Conservation (phyloP, 2,113 vertebrate genomes). For the Paramormyrops kingsleyae region DNA sequence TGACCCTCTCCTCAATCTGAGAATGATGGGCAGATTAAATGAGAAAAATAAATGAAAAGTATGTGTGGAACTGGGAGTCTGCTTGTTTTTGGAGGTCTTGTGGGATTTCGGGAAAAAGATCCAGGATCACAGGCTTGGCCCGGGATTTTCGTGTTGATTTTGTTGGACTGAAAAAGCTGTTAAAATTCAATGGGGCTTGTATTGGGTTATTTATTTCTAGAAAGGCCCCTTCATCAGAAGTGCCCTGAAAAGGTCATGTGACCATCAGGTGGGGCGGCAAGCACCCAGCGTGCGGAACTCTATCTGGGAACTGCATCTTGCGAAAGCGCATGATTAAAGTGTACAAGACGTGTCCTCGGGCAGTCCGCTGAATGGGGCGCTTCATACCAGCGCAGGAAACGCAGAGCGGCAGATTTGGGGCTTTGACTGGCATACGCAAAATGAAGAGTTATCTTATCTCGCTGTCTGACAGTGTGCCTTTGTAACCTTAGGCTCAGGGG, state of each 20-base stretch:
- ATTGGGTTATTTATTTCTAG: conserved; percentile 3
- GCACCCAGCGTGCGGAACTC: background rate
- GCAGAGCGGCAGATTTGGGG: background rate
- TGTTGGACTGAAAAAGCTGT: background rate
- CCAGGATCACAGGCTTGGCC: background rate
- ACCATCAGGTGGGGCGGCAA: background rate
- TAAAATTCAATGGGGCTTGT: background rate
- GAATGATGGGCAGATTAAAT: background rate
- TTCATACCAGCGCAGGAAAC: background rate
- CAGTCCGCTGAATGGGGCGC: conserved; percentile 10
- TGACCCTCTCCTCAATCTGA: background rate
- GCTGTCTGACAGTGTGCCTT: background rate
- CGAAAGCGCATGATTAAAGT: conserved; percentile 11
- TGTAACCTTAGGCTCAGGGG: background rate
- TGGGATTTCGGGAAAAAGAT: background rate
- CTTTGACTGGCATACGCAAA: background rate
- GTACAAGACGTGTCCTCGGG: background rate
- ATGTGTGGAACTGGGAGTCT: background rate
- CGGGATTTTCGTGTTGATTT: background rate
- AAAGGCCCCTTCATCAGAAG: background rate
- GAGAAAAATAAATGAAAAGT: background rate
- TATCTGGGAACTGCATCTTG: conserved; percentile 14
- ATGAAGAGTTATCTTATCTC: conserved; percentile 16
- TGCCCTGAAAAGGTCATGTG: conserved; percentile 4
- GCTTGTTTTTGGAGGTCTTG: background rate